Percentiles rank a stretch among this genome's conserved stretches.
Evolutionary conservation across 2,797 vertebrate genomes (phyloP).

Genomic region (Ceryle rudis): DNA sequence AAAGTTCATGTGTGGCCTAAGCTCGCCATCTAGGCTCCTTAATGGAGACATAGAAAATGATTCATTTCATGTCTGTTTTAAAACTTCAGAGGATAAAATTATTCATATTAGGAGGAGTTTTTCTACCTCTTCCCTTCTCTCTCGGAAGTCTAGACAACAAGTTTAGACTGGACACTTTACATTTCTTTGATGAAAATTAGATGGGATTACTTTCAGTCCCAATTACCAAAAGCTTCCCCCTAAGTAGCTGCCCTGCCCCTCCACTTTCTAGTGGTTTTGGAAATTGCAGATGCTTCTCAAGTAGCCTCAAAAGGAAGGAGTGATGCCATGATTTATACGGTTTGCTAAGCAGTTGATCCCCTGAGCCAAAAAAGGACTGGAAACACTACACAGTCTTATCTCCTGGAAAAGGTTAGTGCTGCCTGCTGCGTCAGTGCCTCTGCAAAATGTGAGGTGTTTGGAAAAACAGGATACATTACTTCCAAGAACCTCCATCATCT

Average conservation of each 20-base stretch:
- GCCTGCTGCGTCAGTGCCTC: not conserved
- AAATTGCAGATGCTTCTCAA: not conserved
- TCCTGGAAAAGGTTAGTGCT: not conserved
- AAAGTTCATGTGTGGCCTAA: slow-evolving; percentile 64
- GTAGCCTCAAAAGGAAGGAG: not conserved
- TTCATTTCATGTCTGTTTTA: slow-evolving; percentile 6
- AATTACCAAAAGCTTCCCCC: not conserved
- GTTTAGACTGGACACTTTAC: not conserved
- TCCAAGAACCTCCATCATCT: not conserved
- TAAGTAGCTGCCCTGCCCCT: not conserved
- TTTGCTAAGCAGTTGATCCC: not conserved
- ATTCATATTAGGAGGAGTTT: not conserved
- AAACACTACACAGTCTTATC: not conserved
- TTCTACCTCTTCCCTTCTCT: not conserved
- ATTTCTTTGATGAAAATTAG: not conserved
- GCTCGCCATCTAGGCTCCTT: slow-evolving; percentile 63
- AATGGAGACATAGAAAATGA: not conserved
- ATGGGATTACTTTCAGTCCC: not conserved
- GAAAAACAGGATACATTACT: not conserved
- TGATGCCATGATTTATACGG: not conserved
- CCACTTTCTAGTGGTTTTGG: not conserved
- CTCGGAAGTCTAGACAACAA: not conserved
- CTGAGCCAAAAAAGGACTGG: not conserved
- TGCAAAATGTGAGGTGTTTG: not conserved
- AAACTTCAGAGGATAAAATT: slow-evolving; percentile 25